Percentiles rank a stretch among this genome's conserved stretches.
Evolutionary conservation across 2,888 invertebrate species (phyloP).

Genomic region (Pammene aurita): DNA sequence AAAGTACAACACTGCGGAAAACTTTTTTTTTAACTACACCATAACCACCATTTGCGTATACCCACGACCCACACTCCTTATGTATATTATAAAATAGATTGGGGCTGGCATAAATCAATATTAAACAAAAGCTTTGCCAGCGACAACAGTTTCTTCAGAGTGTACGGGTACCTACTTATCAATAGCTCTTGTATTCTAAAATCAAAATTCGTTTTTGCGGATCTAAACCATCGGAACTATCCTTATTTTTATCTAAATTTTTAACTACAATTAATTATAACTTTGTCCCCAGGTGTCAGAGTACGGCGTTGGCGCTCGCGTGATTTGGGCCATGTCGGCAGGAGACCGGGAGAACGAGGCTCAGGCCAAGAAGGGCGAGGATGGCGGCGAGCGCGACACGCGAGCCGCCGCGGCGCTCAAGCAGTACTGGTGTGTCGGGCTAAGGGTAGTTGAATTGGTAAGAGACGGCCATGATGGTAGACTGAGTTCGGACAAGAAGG

Average conservation of each 20-base stretch:
- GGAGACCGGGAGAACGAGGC: slow-evolving; percentile 84
- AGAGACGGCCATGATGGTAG: slow-evolving; percentile 64
- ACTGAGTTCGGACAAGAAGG: slow-evolving; percentile 79
- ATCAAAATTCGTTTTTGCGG: too few species aligned
- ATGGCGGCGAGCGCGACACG: slow-evolving; percentile 68
- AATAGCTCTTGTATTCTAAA: too few species aligned
- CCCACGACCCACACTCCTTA: too few species aligned
- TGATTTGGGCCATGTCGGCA: slow-evolving; percentile 85
- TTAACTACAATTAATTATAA: too few species aligned
- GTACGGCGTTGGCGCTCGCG: slow-evolving; percentile 80
- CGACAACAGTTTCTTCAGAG: too few species aligned
- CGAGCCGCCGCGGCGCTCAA: slow-evolving; percentile 70
- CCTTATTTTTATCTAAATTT: too few species aligned
- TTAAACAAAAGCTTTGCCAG: too few species aligned
- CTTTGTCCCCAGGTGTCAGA: slow-evolving; percentile 72
- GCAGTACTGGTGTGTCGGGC: slow-evolving; percentile 83
- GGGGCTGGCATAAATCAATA: too few species aligned
- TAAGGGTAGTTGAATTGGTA: slow-evolving; percentile 86
- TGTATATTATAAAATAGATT: too few species aligned
- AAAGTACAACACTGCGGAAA: neutral
- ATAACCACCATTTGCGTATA: neutral
- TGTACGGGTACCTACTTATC: too few species aligned
- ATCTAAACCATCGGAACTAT: too few species aligned
- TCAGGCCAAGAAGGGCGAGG: slow-evolving; percentile 80
- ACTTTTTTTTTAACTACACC: neutral